Percentiles rank a stretch among this genome's conserved stretches.
Evolutionary conservation across 1,140 invertebrate genomes (phyloP).

Genomic region (Caligus rogercresseyi): DNA sequence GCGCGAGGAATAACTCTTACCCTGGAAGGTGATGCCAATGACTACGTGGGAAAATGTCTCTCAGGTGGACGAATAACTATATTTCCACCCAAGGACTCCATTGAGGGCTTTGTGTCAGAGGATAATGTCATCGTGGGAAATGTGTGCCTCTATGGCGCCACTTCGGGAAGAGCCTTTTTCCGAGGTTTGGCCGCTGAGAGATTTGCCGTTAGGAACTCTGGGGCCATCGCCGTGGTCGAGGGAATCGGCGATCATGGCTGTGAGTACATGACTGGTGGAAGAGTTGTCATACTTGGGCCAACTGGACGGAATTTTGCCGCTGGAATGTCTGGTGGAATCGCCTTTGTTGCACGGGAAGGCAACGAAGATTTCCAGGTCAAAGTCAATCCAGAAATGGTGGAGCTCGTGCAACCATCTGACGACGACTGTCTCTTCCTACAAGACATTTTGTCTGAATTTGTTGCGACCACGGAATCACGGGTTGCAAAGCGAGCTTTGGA

Average conservation of each 20-base stretch:
- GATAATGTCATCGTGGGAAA: conserved; percentile 95
- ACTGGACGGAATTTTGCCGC: conserved; percentile 96
- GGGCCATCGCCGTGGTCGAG: conserved; percentile 71
- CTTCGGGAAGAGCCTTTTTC: conserved; percentile 81
- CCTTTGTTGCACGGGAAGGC: conserved; percentile 70
- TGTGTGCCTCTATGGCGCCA: conserved; percentile 93
- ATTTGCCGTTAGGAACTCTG: conserved; percentile 94
- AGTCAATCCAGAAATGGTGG: conserved; percentile 80
- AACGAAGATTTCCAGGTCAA: conserved; percentile 63
- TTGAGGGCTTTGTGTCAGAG: conserved; percentile 58
- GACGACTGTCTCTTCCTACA: conserved; percentile 53
- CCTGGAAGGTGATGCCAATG: conserved; percentile 92
- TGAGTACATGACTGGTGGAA: conserved; percentile 98
- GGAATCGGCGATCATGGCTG: conserved; percentile 97
- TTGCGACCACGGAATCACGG: conserved; percentile 68
- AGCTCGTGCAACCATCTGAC: conserved; percentile 57
- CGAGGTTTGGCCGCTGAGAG: conserved; percentile 90
- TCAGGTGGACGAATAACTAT: conserved; percentile 90
- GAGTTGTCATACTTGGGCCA: conserved; percentile 72
- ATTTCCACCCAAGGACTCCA: conserved; percentile 67
- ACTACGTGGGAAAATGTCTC: conserved; percentile 91
- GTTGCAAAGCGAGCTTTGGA: conserved; percentile 61
- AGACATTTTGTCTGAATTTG: conserved; percentile 63
- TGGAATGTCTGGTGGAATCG: conserved; percentile 93
- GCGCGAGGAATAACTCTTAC: conserved; percentile 70